Base-by-base conservation (phyloP, 92 coral and sea anemone genomes). In the Siderastrea siderea region DNA sequence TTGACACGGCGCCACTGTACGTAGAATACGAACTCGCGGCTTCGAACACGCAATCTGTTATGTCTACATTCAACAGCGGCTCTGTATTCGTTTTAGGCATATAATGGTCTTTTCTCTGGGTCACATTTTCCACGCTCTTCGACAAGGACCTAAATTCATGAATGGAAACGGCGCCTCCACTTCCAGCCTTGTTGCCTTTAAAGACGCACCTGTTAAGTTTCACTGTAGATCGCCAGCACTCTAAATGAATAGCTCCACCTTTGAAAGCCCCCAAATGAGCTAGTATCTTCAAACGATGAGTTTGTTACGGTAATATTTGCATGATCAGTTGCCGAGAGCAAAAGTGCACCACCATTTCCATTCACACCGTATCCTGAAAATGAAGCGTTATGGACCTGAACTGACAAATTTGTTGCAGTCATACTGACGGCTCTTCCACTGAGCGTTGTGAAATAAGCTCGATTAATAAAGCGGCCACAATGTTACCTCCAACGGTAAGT, bases 151-250 rank as follows among this genome's bases (percentile, higher is more conserved):
- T 72, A 50, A 50, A 38, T 51, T 10, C 68, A 5, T 4, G 17
- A 17, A 77, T 46, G 5, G 51, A 77, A 77, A 77, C 45, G 57
- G 81, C 81, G 19, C 81, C 81, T 13, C 81, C 81, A 77, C 19
- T 43, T 47, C 53, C 17, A 38, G 81, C 81, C 26, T 58, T 55
- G 68, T 1, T 72, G 2, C n/a, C 44, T 11, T n/a, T 51, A 47
- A 72, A 72, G 54, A 72, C 45, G 46, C 60, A 72, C 57, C 47
- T 16, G 46, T 2, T 17, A 72, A 72, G n/a, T 50, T 8, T n/a
- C 1, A 72, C 47, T 1, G 13, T 49, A 6, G 46, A 72, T 53
- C 54, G 7, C 9, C 13, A 54, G 50, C 77, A 72, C 58, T 72
- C 4, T 2, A 72, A 6, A n/a, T 5, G 10, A 16, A 72, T 54